Percentiles rank a stretch among this genome's conserved stretches.
Conservation (phyloP, 2,888 invertebrate genomes). For the Dasypogon diadema region DNA sequence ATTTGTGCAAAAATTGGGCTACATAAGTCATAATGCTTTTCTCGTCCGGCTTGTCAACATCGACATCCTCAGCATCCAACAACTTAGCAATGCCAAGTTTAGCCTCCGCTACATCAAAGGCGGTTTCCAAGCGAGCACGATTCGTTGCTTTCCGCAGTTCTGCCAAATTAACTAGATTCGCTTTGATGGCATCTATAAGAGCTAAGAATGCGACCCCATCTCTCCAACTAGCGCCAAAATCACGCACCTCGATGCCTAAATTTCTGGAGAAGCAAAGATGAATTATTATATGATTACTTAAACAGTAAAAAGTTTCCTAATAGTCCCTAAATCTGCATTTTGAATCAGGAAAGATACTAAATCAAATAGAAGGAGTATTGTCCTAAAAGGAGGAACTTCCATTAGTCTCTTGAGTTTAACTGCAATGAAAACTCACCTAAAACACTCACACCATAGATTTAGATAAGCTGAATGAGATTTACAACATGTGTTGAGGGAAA, state of each 20-base stretch:
- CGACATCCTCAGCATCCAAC: slow-evolving; percentile 95
- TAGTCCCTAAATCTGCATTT: too few relatives aligned
- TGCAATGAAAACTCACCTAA: too few relatives aligned
- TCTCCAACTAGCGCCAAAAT: slow-evolving; percentile 96
- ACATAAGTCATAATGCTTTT: slow-evolving; percentile 99
- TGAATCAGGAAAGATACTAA: too few relatives aligned
- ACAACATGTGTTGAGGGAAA: too few relatives aligned
- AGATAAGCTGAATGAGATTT: too few relatives aligned
- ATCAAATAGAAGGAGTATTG: too few relatives aligned
- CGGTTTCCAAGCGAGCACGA: slow-evolving; percentile 86
- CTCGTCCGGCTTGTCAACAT: slow-evolving; percentile 95
- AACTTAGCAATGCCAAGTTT: slow-evolving; percentile 92
- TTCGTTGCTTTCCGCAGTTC: slow-evolving; percentile 84
- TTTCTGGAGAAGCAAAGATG: too few relatives aligned
- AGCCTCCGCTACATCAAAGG: slow-evolving; percentile 92
- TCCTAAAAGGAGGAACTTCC: too few relatives aligned
- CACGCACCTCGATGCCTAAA: slow-evolving; percentile 87
- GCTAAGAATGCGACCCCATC: slow-evolving; percentile 96
- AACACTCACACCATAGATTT: too few relatives aligned
- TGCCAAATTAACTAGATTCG: slow-evolving; percentile 89
- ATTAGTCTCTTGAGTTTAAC: too few relatives aligned
- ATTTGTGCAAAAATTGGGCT: slow-evolving; percentile 96
- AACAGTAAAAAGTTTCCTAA: too few relatives aligned
- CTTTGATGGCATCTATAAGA: slow-evolving; percentile 93
- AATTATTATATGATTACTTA: too few relatives aligned